Evolutionary conservation across 2,888 invertebrate species (phyloP).

Genomic region (Eristalis arbustorum): DNA sequence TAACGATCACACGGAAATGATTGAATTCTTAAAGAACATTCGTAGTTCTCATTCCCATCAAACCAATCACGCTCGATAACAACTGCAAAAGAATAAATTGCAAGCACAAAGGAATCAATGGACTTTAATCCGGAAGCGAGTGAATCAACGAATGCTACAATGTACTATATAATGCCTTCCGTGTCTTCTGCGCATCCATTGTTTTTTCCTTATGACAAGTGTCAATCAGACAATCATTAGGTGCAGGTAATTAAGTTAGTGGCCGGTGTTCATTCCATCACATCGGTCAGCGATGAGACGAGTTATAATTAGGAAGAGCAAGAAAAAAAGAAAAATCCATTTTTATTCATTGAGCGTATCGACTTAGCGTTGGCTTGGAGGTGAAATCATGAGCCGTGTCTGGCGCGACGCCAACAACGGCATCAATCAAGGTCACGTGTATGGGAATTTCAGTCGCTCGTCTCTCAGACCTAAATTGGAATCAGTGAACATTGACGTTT

Average conservation of each 20-base stretch:
- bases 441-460: slow-evolving; percentile 3
- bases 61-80: background rate
- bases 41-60: background rate
- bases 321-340: background rate
- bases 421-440: slow-evolving; percentile 39
- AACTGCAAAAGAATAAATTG: background rate
- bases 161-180: background rate
- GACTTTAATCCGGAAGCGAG: background rate
- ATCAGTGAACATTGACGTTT: background rate
- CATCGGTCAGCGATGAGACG: background rate
- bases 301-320: slow-evolving; percentile 16
- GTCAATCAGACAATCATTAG: background rate
- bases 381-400: slow-evolving; percentile 25
- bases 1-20: background rate
- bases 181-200: background rate
- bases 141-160: background rate
- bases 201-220: background rate
- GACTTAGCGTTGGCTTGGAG: background rate
- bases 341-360: slow-evolving; percentile 47
- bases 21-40: background rate
- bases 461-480: background rate
- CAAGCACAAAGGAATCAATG: background rate
- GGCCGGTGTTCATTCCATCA: background rate
- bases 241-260: background rate
- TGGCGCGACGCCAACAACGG: background rate